Conservation (phyloP, 2,888 invertebrate species). For the Neoitamus cyanurus region DNA sequence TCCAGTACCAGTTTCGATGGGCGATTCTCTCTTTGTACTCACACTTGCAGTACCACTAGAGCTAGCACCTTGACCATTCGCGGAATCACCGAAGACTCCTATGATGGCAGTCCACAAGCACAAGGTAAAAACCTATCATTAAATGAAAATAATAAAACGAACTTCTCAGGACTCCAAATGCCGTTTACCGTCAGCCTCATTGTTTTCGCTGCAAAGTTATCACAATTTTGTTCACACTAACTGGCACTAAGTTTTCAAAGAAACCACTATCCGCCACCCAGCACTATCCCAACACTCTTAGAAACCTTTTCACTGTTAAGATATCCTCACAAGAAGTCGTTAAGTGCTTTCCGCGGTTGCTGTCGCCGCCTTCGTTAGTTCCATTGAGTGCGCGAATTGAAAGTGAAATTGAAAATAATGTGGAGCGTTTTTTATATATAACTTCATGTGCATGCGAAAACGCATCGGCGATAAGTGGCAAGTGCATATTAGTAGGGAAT, state of each 20-base stretch:
- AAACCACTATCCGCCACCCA: not conserved
- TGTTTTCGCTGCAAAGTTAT: not conserved
- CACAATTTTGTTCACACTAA: not conserved
- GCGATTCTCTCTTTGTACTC: slow-evolving; percentile 3
- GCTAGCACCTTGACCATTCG: not conserved
- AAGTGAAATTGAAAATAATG: slow-evolving; percentile 51
- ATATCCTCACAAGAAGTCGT: not conserved
- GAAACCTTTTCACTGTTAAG: not conserved
- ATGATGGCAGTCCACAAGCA: not conserved
- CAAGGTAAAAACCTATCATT: not conserved
- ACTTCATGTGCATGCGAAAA: not conserved
- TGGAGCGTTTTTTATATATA: slow-evolving; percentile 50
- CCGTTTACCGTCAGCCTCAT: slow-evolving; percentile 24
- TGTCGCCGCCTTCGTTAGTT: not conserved
- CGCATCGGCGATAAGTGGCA: not conserved
- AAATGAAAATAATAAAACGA: not conserved
- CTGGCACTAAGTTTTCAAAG: not conserved
- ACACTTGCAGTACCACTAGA: not conserved
- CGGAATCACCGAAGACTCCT: not conserved
- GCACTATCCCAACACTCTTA: not conserved
- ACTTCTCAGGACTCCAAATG: not conserved
- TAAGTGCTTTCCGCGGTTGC: slow-evolving; percentile 6
- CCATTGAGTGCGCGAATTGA: slow-evolving; percentile 44
- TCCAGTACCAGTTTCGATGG: not conserved
- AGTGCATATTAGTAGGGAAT: slow-evolving; percentile 7